A percentile compares a stretch with the other conserved stretches of the same genome.
These are phyloP conservation scores for Chiloscyllium plagiosum DNA, from an alignment of 2,113 vertebrate genomes.

Conservation along the genomic window DNA sequence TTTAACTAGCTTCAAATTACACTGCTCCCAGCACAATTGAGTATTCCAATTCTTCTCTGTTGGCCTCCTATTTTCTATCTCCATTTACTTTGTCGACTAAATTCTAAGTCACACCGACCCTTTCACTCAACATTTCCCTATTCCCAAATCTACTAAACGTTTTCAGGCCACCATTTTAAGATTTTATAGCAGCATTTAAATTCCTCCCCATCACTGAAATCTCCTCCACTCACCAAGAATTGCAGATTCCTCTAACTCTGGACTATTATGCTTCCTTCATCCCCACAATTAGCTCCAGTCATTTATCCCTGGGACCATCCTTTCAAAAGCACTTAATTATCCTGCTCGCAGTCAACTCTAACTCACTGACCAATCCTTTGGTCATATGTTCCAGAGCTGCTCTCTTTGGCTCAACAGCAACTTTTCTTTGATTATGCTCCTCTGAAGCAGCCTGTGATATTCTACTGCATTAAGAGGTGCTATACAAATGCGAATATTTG, in stretches of 20 bases:
- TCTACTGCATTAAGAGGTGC: neutral
- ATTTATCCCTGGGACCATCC: too few relatives aligned
- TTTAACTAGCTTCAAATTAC: neutral
- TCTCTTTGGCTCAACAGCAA: neutral
- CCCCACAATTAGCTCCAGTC: neutral
- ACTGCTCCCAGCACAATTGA: neutral
- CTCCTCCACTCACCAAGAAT: neutral
- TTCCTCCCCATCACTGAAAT: neutral
- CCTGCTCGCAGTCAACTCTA: neutral
- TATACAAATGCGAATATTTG: neutral
- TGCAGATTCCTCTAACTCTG: neutral
- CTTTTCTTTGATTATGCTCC: neutral
- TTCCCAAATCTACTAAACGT: neutral
- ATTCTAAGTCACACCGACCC: neutral
- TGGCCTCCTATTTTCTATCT: too few relatives aligned
- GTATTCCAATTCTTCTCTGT: neutral
- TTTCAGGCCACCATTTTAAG: neutral
- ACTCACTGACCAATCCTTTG: neutral
- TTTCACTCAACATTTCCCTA: neutral
- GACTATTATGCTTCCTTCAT: neutral
- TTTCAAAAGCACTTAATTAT: neutral
- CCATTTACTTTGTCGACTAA: neutral
- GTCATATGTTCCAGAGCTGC: neutral
- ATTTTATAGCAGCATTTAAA: neutral
- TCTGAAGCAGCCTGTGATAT: neutral